phyloP scores from a whole-genome alignment of 1,140 invertebrate species.

The Tetramorium alpestre region DNA sequence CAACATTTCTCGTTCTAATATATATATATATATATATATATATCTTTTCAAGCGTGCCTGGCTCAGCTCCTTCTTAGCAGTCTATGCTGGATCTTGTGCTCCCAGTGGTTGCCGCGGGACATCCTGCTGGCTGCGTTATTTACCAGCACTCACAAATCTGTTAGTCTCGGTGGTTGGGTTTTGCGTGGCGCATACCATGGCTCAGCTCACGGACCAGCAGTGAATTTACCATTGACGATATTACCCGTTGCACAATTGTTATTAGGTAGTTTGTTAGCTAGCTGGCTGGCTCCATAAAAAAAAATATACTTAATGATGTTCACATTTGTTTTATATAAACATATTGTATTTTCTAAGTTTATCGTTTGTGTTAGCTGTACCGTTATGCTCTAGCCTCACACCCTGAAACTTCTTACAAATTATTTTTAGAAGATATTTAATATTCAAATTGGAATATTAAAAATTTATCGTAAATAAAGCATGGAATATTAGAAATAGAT shows the following conservation, averaged over 20 bases:
- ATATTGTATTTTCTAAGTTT: not conserved
- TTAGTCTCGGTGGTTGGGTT: constrained; percentile 82
- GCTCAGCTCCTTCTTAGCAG: constrained; percentile 80
- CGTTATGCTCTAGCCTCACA: not conserved
- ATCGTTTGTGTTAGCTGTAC: not conserved
- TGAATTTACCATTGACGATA: constrained; percentile 82
- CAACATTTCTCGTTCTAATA: too few relatives aligned
- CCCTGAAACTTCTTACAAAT: not conserved
- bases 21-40: too few relatives aligned
- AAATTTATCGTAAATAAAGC: not conserved
- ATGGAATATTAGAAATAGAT: not conserved
- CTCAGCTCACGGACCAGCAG: constrained; percentile 78
- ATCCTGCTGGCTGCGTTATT: constrained; percentile 81
- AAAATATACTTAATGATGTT: not conserved
- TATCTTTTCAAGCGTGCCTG: constrained; percentile 76
- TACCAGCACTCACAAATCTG: constrained; percentile 83
- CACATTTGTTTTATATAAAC: not conserved
- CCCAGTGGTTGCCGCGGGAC: constrained; percentile 79
- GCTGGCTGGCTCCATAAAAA: constrained; percentile 77
- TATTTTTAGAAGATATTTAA: constrained; percentile 1
- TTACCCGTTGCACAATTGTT: constrained; percentile 82
- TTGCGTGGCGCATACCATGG: constrained; percentile 81
- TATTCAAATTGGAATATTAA: not conserved
- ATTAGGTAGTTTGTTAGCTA: constrained; percentile 81
- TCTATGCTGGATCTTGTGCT: constrained; percentile 82